These are phyloP conservation scores for Scleropages formosus DNA, from an alignment of 2,797 vertebrate genomes.

Conservation along the genomic window DNA sequence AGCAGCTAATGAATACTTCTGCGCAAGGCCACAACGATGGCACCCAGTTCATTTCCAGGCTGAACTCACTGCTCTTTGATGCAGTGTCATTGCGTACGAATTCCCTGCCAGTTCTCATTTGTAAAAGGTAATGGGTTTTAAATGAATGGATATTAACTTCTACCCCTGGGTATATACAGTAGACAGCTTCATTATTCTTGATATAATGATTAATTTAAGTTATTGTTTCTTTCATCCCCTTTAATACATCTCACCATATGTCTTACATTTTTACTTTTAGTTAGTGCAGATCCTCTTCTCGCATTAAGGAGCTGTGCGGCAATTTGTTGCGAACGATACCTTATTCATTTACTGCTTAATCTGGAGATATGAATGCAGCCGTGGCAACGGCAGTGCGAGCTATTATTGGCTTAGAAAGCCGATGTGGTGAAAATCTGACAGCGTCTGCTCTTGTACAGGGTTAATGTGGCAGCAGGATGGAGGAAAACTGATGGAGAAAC, in stretches of 20 bases:
- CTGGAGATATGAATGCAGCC: background rate
- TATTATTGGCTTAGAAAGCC: background rate
- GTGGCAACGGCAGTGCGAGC: background rate
- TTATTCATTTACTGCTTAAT: background rate
- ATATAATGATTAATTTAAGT: slow-evolving; percentile 27
- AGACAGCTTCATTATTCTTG: slow-evolving; percentile 17
- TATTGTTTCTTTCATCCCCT: slow-evolving; percentile 2
- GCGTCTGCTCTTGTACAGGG: background rate
- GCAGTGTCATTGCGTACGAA: background rate
- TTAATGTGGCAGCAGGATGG: background rate
- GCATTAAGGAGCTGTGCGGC: background rate
- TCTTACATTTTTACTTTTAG: background rate
- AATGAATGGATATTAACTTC: slow-evolving; percentile 25
- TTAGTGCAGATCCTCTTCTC: background rate
- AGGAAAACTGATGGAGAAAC: background rate
- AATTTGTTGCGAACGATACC: background rate
- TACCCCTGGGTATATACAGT: slow-evolving; percentile 23
- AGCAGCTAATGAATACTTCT: slow-evolving; percentile 58
- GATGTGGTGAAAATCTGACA: background rate
- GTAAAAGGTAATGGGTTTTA: slow-evolving; percentile 25
- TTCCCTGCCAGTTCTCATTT: slow-evolving; percentile 21
- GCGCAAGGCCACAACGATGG: slow-evolving; percentile 51
- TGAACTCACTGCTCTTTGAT: background rate
- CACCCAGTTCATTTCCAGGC: background rate
- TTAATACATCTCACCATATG: slow-evolving; percentile 12